Evolutionary conservation across 2,113 vertebrate species (phyloP).

Genomic region (Oryzias javanicus): DNA sequence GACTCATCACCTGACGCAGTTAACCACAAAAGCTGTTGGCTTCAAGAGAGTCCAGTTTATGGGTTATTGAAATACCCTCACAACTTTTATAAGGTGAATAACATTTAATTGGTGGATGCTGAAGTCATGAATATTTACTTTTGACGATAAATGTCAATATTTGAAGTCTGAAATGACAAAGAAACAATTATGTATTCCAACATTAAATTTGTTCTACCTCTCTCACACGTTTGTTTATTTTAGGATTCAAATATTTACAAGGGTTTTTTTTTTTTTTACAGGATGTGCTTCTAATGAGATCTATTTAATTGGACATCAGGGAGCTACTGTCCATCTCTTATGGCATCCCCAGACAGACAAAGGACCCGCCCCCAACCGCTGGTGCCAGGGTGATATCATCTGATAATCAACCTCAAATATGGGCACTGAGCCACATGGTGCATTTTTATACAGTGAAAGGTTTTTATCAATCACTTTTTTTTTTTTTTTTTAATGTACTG

Average conservation of each 20-base stretch:
- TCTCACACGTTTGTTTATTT: constrained; percentile 25
- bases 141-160: constrained; percentile 7
- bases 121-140: constrained; percentile 29
- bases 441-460: constrained; percentile 72
- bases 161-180: constrained; percentile 4
- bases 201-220: constrained; percentile 1
- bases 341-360: constrained; percentile 57
- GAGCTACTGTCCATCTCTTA: constrained; percentile 66
- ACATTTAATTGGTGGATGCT: constrained; percentile 20
- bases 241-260: constrained; percentile 56
- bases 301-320: constrained; percentile 49
- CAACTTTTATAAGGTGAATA: constrained; percentile 28
- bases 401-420: constrained; percentile 66
- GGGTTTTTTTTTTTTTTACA: constrained; percentile 52
- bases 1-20: constrained; percentile 62
- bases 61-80: constrained; percentile 8
- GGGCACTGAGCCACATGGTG: constrained; percentile 71
- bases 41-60: constrained; percentile 23
- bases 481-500: constrained; percentile 10
- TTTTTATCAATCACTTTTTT: constrained; percentile 47
- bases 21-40: constrained; percentile 22
- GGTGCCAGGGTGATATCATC: constrained; percentile 73
- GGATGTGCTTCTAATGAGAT: constrained; percentile 63
- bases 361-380: constrained; percentile 55
- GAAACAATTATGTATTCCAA: constrained; percentile 9